Base-by-base conservation (phyloP, 2,888 invertebrate genomes). In the Meghimatium bilineatum region DNA sequence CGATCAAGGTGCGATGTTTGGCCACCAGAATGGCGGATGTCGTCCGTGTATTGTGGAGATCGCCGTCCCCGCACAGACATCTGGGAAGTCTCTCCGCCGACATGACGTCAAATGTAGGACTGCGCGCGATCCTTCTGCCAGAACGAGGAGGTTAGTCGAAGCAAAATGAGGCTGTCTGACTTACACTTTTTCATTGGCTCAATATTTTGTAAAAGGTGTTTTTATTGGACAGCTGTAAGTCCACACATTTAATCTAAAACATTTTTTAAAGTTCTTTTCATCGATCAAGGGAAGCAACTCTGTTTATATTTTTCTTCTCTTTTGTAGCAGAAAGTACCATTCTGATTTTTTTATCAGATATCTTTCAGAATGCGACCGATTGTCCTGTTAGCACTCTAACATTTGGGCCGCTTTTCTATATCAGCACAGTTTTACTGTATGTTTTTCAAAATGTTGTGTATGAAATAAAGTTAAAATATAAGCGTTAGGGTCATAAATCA, bases 1-100 rank as follows among this genome's bases (percentile, higher is more conserved):
- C 93, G 93, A 93, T 92, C 93, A 93, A 93, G 92, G 89, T 88
- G 89, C 93, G 93, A 93, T 91, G 92, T 93, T 92, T 92, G 92
- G 92, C 94, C 94, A 93, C 93, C 94, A 93, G 93, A 93, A 94
- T 94, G 94, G 94, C 94, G 94, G 94, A 94, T 94, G 93, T 85
- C 82, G 82, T 94, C 91, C 91, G 92, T 92, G 91, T 91, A 92
- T 92, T 92, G 92, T 90, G 56, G 56, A 89, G 87, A 75, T 85
- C 49, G 71, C 82, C 85, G 85, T 86, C 82, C 83, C 87, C 87
- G 86, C 87, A 85, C 86, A 84, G 84, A 75, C 92, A 91, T 91
- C 91, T 92, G 92, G 92, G 92, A 92, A 91, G 89, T 88, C 89
- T 90, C 90, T 89, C 89, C 90, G 89, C 88, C 89, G 88, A 89